Conservation (phyloP, 2,113 vertebrate genomes). For the Prolemur simus region DNA sequence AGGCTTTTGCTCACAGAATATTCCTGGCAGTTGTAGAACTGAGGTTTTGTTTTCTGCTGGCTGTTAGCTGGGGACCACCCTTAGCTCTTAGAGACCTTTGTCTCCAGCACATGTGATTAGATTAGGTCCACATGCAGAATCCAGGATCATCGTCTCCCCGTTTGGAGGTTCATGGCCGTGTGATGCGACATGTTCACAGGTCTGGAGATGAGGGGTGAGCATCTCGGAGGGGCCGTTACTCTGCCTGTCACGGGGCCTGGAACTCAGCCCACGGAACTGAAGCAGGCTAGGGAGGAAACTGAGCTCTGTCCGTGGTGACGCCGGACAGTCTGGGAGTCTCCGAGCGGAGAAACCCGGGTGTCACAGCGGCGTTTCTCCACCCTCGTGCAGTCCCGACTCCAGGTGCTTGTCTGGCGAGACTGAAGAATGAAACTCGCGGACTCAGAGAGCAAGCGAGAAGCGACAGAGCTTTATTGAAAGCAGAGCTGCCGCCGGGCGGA, state of each 20-base stretch:
- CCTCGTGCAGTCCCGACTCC: too few relatives aligned
- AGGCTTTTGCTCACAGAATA: not conserved
- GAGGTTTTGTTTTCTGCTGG: not conserved
- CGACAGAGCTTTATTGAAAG: too few relatives aligned
- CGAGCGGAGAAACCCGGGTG: too few relatives aligned
- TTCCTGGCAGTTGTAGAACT: not conserved
- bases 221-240: not conserved
- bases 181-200: not conserved
- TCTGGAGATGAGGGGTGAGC: not conserved
- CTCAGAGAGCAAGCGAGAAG: not conserved
- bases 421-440: too few relatives aligned
- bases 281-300: not conserved
- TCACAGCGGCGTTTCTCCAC: too few relatives aligned
- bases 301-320: not conserved
- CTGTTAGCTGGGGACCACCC: not conserved
- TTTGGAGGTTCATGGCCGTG: not conserved
- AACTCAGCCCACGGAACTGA: not conserved
- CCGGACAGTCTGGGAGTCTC: too few relatives aligned
- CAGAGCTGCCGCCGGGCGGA: too few relatives aligned
- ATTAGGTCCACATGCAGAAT: not conserved
- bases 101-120: not conserved
- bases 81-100: not conserved
- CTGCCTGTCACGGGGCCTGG: not conserved
- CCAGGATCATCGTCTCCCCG: not conserved
- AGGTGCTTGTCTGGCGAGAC: too few relatives aligned